Conservation (phyloP, 2,888 invertebrate species). For the Acleris cristana region DNA sequence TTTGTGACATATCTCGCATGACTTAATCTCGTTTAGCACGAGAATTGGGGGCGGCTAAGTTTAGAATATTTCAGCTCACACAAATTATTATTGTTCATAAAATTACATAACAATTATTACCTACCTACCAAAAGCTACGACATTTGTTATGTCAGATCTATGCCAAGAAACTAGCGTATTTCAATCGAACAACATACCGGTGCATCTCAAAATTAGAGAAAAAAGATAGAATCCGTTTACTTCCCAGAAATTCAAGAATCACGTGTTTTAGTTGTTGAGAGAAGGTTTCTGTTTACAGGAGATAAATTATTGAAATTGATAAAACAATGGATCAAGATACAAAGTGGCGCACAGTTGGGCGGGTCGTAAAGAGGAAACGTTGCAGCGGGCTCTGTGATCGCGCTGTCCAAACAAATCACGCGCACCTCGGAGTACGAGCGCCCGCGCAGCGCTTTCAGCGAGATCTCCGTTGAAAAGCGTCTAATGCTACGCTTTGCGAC, state of each 20-base stretch:
- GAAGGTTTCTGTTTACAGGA: conserved; percentile 74
- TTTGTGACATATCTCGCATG: no score
- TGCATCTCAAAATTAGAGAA: conserved; percentile 22
- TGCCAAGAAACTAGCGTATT: background rate
- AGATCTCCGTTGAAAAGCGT: conserved; percentile 14
- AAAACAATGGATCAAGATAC: conserved; percentile 78
- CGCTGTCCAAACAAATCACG: conserved; percentile 77
- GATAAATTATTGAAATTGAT: conserved; percentile 83
- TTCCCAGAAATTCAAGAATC: conserved; percentile 63
- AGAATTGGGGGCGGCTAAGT: no score
- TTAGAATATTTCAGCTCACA: no score
- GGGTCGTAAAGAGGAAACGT: conserved; percentile 78
- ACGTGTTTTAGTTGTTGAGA: conserved; percentile 65
- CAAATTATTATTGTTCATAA: no score
- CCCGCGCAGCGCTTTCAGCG: conserved; percentile 49
- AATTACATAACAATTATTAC: no score
- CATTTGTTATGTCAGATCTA: no score
- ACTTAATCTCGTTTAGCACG: no score
- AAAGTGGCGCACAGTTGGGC: conserved; percentile 78
- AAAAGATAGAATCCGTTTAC: conserved; percentile 51
- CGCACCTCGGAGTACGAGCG: conserved; percentile 51
- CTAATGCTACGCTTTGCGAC: background rate
- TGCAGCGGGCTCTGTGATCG: conserved; percentile 77
- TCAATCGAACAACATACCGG: conserved; percentile 8
- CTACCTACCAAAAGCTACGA: no score